phyloP scores from a whole-genome alignment of 2,797 vertebrate genomes.

The Lates japonicus region DNA sequence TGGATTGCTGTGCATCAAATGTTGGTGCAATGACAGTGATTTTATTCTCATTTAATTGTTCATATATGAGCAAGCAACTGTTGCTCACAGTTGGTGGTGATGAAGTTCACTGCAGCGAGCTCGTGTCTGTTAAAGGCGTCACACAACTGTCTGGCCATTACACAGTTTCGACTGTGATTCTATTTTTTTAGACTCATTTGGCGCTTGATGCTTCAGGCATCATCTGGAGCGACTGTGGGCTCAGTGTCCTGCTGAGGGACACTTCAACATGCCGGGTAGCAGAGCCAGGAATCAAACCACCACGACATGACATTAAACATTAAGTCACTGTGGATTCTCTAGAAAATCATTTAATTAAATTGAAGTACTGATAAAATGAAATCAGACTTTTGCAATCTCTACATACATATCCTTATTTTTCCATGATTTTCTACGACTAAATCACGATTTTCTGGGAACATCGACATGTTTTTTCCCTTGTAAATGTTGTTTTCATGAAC shows the following conservation, averaged over 20 bases:
- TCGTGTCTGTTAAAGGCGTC: conserved; percentile 41
- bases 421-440: conserved; percentile 1
- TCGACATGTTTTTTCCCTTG: not conserved
- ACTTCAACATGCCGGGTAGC: not conserved
- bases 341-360: not conserved
- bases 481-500: conserved; percentile 27
- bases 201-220: not conserved
- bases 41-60: conserved; percentile 65
- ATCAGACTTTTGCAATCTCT: not conserved
- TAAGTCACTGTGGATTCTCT: not conserved
- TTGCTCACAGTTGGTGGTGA: conserved; percentile 67
- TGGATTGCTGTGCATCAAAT: conserved; percentile 40
- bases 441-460: not conserved
- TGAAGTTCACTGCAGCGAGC: conserved; percentile 48
- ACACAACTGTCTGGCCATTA: conserved; percentile 27
- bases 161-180: conserved; percentile 1
- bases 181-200: conserved; percentile 24
- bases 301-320: not conserved
- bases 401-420: not conserved
- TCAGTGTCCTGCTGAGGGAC: not conserved
- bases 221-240: not conserved
- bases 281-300: not conserved
- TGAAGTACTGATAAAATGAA: not conserved
- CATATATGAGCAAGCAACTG: conserved; percentile 57
- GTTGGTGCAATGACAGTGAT: conserved; percentile 51